A percentile compares a stretch with the other conserved stretches of the same genome.
Evolutionary conservation across 2,113 vertebrate species (phyloP).

Genomic region (Picathartes gymnocephalus): DNA sequence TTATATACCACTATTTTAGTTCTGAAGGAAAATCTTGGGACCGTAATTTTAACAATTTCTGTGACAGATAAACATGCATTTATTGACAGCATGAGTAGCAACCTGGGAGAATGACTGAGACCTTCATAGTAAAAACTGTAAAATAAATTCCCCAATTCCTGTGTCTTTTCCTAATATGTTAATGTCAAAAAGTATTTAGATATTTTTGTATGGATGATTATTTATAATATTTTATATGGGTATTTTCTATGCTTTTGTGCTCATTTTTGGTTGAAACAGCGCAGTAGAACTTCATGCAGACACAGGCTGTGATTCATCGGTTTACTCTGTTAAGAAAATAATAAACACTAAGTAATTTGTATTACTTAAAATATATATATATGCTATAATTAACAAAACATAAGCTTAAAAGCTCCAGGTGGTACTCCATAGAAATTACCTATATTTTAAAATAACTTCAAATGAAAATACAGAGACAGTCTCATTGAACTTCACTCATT

Average conservation of each 20-base stretch:
- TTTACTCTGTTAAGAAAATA: neutral
- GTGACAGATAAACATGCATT: neutral
- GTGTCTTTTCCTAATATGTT: neutral
- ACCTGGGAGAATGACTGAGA: neutral
- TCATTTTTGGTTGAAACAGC: neutral
- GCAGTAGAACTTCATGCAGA: neutral
- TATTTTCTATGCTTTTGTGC: neutral
- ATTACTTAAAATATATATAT: neutral
- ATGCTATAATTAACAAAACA: neutral
- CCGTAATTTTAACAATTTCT: neutral
- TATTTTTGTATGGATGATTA: neutral
- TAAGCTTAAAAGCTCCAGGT: neutral
- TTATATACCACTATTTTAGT: neutral
- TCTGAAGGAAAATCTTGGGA: neutral
- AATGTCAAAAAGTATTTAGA: neutral
- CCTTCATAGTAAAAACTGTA: neutral
- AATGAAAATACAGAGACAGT: neutral
- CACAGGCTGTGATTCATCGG: neutral
- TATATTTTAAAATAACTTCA: neutral
- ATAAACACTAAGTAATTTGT: neutral
- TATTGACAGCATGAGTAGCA: neutral
- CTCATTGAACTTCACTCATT: constrained; percentile 19
- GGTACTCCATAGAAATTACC: neutral
- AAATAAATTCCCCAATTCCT: neutral
- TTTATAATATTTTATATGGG: neutral